Percentiles rank a stretch among this genome's conserved stretches.
phyloP scores from a whole-genome alignment of 2,888 invertebrate genomes.

The Noctua pronuba region DNA sequence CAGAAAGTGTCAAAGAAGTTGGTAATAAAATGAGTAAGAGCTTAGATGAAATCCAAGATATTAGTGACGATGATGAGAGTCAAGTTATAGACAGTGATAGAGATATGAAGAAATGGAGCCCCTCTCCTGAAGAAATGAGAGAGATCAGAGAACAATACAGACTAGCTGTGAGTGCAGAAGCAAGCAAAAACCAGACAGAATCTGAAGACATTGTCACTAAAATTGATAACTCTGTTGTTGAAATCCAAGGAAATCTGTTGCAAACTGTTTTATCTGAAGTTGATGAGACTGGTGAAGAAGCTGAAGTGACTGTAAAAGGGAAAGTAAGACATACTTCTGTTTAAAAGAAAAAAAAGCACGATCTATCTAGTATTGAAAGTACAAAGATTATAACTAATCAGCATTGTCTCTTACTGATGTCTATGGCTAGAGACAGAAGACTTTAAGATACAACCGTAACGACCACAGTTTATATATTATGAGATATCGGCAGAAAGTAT shows the following conservation, averaged over 20 bases:
- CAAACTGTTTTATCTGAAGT: constrained; percentile 26
- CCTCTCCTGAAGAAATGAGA: constrained; percentile 43
- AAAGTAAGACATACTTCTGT: constrained; percentile 51
- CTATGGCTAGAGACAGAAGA: neutral
- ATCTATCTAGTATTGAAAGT: neutral
- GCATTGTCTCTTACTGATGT: neutral
- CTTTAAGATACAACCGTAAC: neutral
- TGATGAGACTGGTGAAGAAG: constrained; percentile 44
- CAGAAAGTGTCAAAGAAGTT: constrained; percentile 26
- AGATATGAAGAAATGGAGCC: constrained; percentile 53
- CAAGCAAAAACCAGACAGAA: constrained; percentile 67
- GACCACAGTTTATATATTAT: neutral
- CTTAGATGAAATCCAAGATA: constrained; percentile 63
- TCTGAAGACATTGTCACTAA: constrained; percentile 65
- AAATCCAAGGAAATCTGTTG: constrained; percentile 17
- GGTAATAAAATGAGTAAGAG: constrained; percentile 43
- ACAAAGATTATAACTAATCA: constrained; percentile 1
- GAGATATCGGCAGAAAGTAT: neutral
- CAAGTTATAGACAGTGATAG: constrained; percentile 48
- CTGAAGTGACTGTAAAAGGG: neutral
- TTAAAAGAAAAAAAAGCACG: constrained; percentile 8
- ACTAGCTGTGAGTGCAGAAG: constrained; percentile 59
- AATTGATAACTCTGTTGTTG: constrained; percentile 54
- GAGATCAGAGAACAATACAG: constrained; percentile 46
- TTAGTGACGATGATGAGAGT: constrained; percentile 62